A percentile compares a stretch with the other conserved stretches of the same genome.
phyloP scores from a whole-genome alignment of 1,140 invertebrate species.

The Drosophila nebulosa region DNA sequence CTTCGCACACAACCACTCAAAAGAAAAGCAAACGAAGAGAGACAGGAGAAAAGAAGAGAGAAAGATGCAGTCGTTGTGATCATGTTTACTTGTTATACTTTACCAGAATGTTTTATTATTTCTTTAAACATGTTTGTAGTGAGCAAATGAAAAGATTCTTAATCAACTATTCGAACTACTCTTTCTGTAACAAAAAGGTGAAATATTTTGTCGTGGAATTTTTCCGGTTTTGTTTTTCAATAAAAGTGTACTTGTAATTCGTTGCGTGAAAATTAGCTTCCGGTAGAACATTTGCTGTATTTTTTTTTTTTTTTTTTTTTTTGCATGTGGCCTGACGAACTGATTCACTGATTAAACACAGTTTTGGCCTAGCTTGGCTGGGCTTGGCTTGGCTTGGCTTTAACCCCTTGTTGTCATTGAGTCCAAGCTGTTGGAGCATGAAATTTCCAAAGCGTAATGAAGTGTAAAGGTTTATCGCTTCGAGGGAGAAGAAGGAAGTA shows the following conservation, averaged over 20 bases:
- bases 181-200: too few relatives aligned
- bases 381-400: conserved; percentile 31
- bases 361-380: conserved; percentile 5
- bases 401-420: conserved; percentile 59
- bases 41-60: conserved; percentile 5
- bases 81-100: background rate
- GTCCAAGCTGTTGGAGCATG: conserved; percentile 69
- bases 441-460: conserved; percentile 74
- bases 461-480: conserved; percentile 77
- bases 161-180: too few relatives aligned
- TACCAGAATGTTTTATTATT: background rate
- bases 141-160: too few relatives aligned
- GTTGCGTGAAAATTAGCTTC: background rate
- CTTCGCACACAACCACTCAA: conserved; percentile 41
- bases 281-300: background rate
- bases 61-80: conserved; percentile 34
- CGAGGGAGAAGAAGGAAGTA: conserved; percentile 6
- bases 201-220: too few relatives aligned
- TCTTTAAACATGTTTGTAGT: too few relatives aligned
- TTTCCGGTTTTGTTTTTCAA: too few relatives aligned
- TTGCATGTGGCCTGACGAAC: conserved; percentile 64
- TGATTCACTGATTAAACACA: conserved; percentile 76
- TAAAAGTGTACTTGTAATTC: background rate
- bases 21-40: background rate
- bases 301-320: conserved; percentile 1